Evolutionary conservation across 2,888 invertebrate genomes (phyloP), one percentile per base, ranked within the genome.

Genomic region (Leptarthrus brevirostris): DNA sequence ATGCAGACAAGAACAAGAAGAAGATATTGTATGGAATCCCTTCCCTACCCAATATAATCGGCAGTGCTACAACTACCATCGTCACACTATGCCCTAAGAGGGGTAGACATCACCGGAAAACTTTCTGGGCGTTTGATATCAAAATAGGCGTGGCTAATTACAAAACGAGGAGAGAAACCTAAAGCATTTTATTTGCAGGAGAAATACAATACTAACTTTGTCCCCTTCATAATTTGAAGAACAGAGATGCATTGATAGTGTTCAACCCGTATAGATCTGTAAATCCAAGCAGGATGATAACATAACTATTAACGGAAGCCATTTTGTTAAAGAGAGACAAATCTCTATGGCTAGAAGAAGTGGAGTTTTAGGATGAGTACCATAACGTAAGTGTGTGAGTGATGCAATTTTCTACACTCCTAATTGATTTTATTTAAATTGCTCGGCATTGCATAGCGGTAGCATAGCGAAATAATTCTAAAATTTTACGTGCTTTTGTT

Each of bases 331-430:
- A 73, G 16, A 12, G 61, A 75, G 76, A 74, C 66, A 76, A 83
- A 82, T n/a, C 82, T 40, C 82, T 83, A 82, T 18, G 26, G 30
- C 6, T 34, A 5, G 0, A 34, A 56, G 18, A n/a, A n/a, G 36
- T 36, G 58, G 2, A 30, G 24, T 16, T 16, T 14, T 16, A 18
- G 10, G 20, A 14, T 30, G 69, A 16, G 22, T 69, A 30, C 34
- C 3, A 20, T 22, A 22, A 8, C 52, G 18, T 36, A 12, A 2
- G 5, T 66, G 40, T 20, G 44, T 66, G 14, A n/a, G 47, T 66
- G 6, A 52, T 47, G 36, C 18, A 58, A 40, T 66, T 66, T 10
- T 2, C 22, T 6, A 16, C 64, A 47, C 16, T 69, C 56, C 56
- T 72, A 72, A 72, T 72, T 72, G 56, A 56, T 72, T 56, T 72